These are phyloP conservation scores for Chelon auratus DNA, from an alignment of 2,797 vertebrate genomes.

Conservation along the genomic window DNA sequence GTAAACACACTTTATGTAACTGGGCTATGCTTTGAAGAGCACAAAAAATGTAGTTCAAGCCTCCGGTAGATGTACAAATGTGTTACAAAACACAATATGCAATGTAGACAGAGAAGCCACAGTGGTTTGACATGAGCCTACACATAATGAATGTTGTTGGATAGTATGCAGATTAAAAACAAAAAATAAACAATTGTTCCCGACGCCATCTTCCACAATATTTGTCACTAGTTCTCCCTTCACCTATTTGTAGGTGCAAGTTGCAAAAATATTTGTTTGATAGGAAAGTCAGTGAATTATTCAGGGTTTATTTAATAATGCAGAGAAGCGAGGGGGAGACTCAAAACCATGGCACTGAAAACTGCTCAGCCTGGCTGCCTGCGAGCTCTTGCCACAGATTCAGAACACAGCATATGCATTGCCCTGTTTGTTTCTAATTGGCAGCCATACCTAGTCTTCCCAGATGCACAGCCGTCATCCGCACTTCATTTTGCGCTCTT, in stretches of 20 bases:
- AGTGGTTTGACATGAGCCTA: neutral
- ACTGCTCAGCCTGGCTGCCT: slow-evolving; percentile 73
- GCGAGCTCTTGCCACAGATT: slow-evolving; percentile 53
- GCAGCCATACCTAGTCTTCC: slow-evolving; percentile 23
- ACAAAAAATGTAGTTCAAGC: neutral
- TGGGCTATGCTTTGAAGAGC: neutral
- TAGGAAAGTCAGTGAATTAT: slow-evolving; percentile 88
- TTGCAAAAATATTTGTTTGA: slow-evolving; percentile 88
- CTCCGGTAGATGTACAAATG: neutral
- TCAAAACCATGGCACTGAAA: slow-evolving; percentile 80
- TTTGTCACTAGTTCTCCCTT: slow-evolving; percentile 16
- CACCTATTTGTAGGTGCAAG: slow-evolving; percentile 81
- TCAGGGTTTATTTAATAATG: slow-evolving; percentile 92
- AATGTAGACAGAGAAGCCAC: neutral
- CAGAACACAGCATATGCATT: slow-evolving; percentile 44
- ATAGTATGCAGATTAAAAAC: neutral
- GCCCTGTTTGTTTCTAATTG: slow-evolving; percentile 62
- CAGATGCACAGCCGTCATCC: slow-evolving; percentile 35
- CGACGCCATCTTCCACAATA: neutral
- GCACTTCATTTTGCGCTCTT: slow-evolving; percentile 36
- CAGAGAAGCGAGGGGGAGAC: slow-evolving; percentile 84
- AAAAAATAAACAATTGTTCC: neutral
- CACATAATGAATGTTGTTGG: too few species aligned
- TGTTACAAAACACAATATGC: neutral
- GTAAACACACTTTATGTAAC: too few species aligned